Evolutionary conservation across 2,888 invertebrate species (phyloP).

Genomic region (Mylabris sibirica): DNA sequence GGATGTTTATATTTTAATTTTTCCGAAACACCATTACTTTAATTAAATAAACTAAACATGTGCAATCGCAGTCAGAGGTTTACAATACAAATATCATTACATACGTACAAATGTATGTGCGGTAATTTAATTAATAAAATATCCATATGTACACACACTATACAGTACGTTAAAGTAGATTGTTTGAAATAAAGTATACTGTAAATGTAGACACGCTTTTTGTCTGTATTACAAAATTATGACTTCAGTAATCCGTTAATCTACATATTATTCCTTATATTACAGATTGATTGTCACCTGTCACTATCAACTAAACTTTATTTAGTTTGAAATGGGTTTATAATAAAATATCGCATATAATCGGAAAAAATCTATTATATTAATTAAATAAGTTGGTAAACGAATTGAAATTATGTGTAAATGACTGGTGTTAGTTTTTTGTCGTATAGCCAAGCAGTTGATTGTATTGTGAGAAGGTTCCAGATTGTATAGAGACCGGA

Average conservation of each 20-base stretch:
- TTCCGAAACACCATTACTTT: neutral
- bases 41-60: neutral
- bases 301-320: neutral
- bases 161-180: neutral
- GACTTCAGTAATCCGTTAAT: neutral
- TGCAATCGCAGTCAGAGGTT: neutral
- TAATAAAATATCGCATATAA: neutral
- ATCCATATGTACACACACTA: neutral
- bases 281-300: neutral
- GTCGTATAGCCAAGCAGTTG: neutral
- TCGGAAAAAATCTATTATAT: neutral
- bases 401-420: neutral
- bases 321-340: neutral
- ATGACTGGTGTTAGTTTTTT: neutral
- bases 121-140: conserved; percentile 4
- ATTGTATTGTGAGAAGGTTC: neutral
- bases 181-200: neutral
- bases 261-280: neutral
- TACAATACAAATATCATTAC: neutral
- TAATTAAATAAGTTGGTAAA: neutral
- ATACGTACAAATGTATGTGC: neutral
- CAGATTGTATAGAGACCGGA: neutral
- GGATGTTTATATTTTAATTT: neutral
- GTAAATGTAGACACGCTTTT: neutral
- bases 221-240: neutral